Conservation (phyloP, 2,797 vertebrate species). For the Danionella dracula region DNA sequence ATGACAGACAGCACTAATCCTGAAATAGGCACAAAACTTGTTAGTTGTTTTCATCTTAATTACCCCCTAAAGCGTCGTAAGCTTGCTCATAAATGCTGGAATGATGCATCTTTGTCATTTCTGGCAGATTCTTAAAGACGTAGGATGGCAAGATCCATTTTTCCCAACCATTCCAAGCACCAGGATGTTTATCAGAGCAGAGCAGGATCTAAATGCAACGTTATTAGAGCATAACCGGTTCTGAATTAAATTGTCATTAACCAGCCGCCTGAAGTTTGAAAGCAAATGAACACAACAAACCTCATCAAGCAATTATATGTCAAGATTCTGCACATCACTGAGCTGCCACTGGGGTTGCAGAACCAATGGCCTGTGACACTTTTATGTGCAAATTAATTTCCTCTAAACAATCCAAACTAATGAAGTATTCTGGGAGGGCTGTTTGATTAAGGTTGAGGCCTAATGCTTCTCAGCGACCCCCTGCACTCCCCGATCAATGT, state of each 20-base stretch:
- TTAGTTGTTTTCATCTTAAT: slow-evolving; percentile 36
- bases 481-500: background rate
- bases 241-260: slow-evolving; percentile 28
- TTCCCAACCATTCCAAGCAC: background rate
- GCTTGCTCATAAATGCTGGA: slow-evolving; percentile 31
- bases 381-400: slow-evolving; percentile 47
- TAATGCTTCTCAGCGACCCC: slow-evolving; percentile 1
- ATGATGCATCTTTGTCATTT: slow-evolving; percentile 32
- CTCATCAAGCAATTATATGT: slow-evolving; percentile 14
- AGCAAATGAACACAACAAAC: slow-evolving; percentile 27
- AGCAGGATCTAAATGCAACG: slow-evolving; percentile 18
- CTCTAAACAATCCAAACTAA: slow-evolving; percentile 38
- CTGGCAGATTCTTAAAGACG: slow-evolving; percentile 13
- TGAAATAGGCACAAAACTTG: slow-evolving; percentile 16
- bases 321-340: slow-evolving; percentile 21
- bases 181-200: slow-evolving; percentile 37
- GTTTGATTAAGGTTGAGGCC: slow-evolving; percentile 36
- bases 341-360: slow-evolving; percentile 1
- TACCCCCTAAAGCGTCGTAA: slow-evolving; percentile 30
- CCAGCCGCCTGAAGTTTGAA: slow-evolving; percentile 8
- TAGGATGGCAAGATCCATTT: slow-evolving; percentile 15
- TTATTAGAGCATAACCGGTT: slow-evolving; percentile 27
- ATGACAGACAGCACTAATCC: slow-evolving; percentile 26
- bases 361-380: slow-evolving; percentile 35
- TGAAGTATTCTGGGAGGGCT: slow-evolving; percentile 34